Conservation (phyloP, 2,113 vertebrate species). For the Chaenocephalus aceratus region DNA sequence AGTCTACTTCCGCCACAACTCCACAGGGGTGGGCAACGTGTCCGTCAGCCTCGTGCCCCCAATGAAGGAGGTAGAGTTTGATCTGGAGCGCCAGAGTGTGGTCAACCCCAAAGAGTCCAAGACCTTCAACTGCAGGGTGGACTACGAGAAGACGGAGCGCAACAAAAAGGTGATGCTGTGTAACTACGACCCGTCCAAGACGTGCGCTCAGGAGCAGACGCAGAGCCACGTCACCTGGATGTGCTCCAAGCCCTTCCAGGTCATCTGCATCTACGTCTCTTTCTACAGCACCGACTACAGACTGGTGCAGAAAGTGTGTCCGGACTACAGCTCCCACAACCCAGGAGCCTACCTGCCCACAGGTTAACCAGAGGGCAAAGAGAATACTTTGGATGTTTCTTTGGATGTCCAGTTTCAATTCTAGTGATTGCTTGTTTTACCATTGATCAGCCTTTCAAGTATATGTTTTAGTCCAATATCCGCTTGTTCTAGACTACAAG, state of each 20-base stretch:
- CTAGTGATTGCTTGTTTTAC: background rate
- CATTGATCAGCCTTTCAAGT: background rate
- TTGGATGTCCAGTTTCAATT: background rate
- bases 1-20: conserved; percentile 92
- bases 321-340: conserved; percentile 88
- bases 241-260: conserved; percentile 91
- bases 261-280: conserved; percentile 92
- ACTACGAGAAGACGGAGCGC: conserved; percentile 90
- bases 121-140: conserved; percentile 92
- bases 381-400: too few relatives aligned
- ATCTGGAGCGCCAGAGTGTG: conserved; percentile 91
- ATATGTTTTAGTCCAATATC: conserved; percentile 15
- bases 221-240: conserved; percentile 90
- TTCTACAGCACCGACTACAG: conserved; percentile 94
- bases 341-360: conserved; percentile 84
- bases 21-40: conserved; percentile 92
- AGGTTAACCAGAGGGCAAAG: conserved; percentile 67
- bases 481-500: conserved; percentile 13
- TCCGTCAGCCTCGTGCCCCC: conserved; percentile 92
- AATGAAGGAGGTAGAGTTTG: conserved; percentile 88
- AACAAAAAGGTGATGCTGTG: conserved; percentile 90
- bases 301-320: conserved; percentile 93
- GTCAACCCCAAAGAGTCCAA: conserved; percentile 94
- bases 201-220: conserved; percentile 89
- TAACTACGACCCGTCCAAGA: conserved; percentile 90